Evolutionary conservation across 2,113 vertebrate species (phyloP).

Genomic region (Passer montanus): DNA sequence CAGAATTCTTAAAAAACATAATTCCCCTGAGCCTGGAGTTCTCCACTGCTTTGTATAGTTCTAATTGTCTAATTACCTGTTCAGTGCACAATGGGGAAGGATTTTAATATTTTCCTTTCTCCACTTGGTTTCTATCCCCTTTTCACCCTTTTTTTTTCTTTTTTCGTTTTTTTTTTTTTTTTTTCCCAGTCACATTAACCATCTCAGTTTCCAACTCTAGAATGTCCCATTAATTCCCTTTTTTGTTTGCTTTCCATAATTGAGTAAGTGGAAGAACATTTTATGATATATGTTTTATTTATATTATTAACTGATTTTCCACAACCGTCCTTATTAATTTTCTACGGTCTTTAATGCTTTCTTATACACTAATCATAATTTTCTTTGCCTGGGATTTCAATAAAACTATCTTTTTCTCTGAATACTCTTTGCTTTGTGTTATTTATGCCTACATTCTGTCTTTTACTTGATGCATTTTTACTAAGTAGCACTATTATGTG

Average conservation of each 20-base stretch:
- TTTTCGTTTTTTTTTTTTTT: fast-evolving
- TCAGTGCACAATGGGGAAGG: neutral
- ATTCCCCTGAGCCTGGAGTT: neutral
- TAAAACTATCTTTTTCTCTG: neutral
- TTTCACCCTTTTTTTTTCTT: neutral
- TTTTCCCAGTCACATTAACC: neutral
- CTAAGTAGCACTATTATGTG: neutral
- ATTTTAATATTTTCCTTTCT: constrained; percentile 2
- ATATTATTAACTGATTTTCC: neutral
- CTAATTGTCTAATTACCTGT: constrained; percentile 20
- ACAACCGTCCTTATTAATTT: neutral
- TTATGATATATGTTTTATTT: neutral
- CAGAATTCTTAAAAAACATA: neutral
- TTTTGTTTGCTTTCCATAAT: neutral
- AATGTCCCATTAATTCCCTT: neutral
- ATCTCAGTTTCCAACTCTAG: neutral
- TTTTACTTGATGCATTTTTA: neutral
- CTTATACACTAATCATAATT: neutral
- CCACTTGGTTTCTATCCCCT: neutral
- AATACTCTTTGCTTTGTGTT: neutral
- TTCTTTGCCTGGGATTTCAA: neutral
- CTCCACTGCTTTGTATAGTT: neutral
- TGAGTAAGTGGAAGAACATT: neutral
- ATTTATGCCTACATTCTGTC: neutral
- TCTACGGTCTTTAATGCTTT: neutral